phyloP scores from a whole-genome alignment of 2,888 invertebrate species.

The Eupithecia insigniata region DNA sequence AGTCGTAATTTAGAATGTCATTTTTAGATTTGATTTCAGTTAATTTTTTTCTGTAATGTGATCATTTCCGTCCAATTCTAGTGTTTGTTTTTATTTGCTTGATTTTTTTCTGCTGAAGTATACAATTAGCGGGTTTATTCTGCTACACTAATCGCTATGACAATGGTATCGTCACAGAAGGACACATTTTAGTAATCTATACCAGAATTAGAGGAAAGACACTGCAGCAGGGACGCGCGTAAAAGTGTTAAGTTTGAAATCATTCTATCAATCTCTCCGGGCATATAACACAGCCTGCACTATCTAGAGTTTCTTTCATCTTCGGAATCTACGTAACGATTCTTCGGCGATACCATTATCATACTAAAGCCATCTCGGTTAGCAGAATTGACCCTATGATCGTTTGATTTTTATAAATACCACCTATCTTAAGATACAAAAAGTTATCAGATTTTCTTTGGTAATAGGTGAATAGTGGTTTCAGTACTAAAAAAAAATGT shows the following conservation, averaged over 20 bases:
- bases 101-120: background rate
- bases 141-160: background rate
- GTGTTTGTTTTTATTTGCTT: constrained; percentile 13
- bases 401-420: background rate
- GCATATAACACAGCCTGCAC: no score
- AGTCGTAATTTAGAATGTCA: constrained; percentile 5
- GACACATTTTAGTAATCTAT: background rate
- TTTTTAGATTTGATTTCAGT: constrained; percentile 11
- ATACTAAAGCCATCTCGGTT: background rate
- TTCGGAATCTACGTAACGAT: background rate
- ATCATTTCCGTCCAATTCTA: constrained; percentile 31
- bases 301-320: background rate
- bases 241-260: background rate
- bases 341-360: background rate
- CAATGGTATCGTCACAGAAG: background rate
- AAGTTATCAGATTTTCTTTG: background rate
- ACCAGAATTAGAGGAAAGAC: no score
- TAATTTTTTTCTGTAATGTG: constrained; percentile 24
- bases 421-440: background rate
- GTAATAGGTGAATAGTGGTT: background rate
- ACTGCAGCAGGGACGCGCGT: no score
- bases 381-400: background rate
- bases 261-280: background rate
- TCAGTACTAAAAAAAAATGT: background rate
- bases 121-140: background rate